Evolutionary conservation across 2,113 vertebrate genomes (phyloP).

Genomic region (Tachuris rubrigastra): DNA sequence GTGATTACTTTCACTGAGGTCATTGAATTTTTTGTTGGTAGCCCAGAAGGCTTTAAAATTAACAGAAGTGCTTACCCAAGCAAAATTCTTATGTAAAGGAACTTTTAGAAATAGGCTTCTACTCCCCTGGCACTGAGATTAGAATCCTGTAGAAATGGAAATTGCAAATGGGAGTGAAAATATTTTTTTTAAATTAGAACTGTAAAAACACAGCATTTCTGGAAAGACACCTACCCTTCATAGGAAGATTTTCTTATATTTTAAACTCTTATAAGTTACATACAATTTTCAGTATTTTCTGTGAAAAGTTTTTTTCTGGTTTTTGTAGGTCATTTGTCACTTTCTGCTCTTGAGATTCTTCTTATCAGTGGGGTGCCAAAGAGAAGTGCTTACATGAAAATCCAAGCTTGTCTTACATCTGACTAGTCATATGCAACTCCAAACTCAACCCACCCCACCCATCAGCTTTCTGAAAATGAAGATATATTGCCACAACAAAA

Average conservation of each 20-base stretch:
- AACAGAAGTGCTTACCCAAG: background rate
- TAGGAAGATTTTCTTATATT: background rate
- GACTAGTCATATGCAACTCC: background rate
- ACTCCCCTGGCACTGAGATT: background rate
- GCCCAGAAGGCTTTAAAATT: slow-evolving; percentile 13
- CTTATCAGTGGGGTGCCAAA: background rate
- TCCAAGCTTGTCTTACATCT: background rate
- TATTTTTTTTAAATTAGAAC: background rate
- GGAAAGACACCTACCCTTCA: background rate
- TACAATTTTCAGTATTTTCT: background rate
- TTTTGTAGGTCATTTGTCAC: background rate
- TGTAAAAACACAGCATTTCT: background rate
- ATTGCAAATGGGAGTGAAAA: background rate
- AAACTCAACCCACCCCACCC: background rate
- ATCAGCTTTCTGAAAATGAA: background rate
- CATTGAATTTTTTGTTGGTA: background rate
- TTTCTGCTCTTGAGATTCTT: background rate
- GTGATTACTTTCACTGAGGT: background rate
- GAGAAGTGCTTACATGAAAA: background rate
- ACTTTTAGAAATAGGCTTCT: background rate
- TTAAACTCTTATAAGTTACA: background rate
- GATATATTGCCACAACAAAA: background rate
- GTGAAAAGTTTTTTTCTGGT: background rate
- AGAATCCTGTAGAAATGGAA: background rate
- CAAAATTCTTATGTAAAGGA: background rate